Percentiles rank a stretch among this genome's conserved stretches.
Evolutionary conservation across 2,113 vertebrate genomes (phyloP).

Genomic region (Cygnus atratus): DNA sequence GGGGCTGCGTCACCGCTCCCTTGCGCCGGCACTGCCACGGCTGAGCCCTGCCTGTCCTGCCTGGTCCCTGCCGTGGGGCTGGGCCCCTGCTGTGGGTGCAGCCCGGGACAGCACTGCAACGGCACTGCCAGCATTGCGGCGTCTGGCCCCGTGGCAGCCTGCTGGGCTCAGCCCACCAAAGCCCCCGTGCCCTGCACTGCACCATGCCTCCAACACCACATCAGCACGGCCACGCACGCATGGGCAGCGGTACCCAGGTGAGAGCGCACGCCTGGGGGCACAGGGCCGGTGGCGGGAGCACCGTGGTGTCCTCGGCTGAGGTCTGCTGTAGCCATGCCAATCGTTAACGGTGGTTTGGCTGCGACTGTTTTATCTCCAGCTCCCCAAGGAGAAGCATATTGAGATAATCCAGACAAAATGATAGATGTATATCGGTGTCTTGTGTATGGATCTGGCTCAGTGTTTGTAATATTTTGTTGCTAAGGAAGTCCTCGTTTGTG

Average conservation of each 20-base stretch:
- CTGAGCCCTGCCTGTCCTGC: rapidly evolving
- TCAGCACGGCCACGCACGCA: rapidly evolving
- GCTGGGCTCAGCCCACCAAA: rapidly evolving
- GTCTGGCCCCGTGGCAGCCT: rapidly evolving
- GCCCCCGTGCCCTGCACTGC: rapidly evolving
- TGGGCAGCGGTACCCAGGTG: rapidly evolving
- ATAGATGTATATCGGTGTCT: constrained; percentile 28
- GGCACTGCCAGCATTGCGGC: rapidly evolving
- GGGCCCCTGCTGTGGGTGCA: rapidly evolving
- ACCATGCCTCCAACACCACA: rapidly evolving
- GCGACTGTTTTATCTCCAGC: not conserved
- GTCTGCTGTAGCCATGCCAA: not conserved
- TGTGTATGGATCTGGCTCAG: constrained; percentile 32
- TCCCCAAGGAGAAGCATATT: not conserved
- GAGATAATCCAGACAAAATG: constrained; percentile 52
- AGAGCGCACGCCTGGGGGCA: rapidly evolving
- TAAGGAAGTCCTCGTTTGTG: constrained; percentile 50
- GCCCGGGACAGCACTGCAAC: rapidly evolving
- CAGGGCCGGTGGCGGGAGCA: not conserved
- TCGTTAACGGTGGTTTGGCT: not conserved
- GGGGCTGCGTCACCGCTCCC: not conserved
- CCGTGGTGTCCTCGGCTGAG: rapidly evolving
- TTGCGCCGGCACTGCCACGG: rapidly evolving
- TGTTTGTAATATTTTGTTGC: constrained; percentile 26
- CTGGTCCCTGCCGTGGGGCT: rapidly evolving